A percentile compares a stretch with the other conserved stretches of the same genome.
phyloP scores from a whole-genome alignment of 2,888 invertebrate genomes.

The Melanargia galathea region DNA sequence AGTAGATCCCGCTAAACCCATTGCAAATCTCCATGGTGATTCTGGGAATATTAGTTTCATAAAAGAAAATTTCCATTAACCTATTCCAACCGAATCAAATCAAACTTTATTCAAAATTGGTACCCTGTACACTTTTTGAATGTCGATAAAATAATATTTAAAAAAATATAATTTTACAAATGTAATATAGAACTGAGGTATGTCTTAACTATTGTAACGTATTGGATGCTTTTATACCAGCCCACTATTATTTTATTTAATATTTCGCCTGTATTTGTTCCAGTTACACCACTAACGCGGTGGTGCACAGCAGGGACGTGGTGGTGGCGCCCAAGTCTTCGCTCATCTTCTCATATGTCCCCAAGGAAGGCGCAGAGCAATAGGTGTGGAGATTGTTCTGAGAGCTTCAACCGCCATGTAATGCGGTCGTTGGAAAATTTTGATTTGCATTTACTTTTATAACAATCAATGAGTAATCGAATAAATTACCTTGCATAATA shows the following conservation, averaged over 20 bases:
- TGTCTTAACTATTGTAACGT: too few species aligned
- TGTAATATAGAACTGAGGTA: too few species aligned
- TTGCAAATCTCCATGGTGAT: too few species aligned
- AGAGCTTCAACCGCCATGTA: conserved; percentile 34
- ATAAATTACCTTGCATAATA: conserved; percentile 17
- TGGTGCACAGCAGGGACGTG: conserved; percentile 75
- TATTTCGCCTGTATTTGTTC: conserved; percentile 46
- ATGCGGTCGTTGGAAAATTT: conserved; percentile 35
- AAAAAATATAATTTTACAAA: too few species aligned
- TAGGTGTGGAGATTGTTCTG: conserved; percentile 39
- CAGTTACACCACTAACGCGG: conserved; percentile 78
- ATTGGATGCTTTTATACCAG: background rate
- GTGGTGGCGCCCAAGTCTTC: conserved; percentile 84
- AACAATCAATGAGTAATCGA: conserved; percentile 33
- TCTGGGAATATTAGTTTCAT: too few species aligned
- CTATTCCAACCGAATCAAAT: too few species aligned
- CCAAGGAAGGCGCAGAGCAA: conserved; percentile 62
- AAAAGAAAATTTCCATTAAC: too few species aligned
- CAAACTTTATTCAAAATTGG: too few species aligned
- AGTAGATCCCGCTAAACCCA: too few species aligned
- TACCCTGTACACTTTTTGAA: too few species aligned
- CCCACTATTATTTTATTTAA: background rate
- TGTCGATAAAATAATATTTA: too few species aligned
- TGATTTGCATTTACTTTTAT: conserved; percentile 53
- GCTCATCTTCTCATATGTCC: conserved; percentile 87